These are phyloP conservation scores for Petrophora chlorosata DNA, from an alignment of 2,888 invertebrate genomes.

Conservation along the genomic window DNA sequence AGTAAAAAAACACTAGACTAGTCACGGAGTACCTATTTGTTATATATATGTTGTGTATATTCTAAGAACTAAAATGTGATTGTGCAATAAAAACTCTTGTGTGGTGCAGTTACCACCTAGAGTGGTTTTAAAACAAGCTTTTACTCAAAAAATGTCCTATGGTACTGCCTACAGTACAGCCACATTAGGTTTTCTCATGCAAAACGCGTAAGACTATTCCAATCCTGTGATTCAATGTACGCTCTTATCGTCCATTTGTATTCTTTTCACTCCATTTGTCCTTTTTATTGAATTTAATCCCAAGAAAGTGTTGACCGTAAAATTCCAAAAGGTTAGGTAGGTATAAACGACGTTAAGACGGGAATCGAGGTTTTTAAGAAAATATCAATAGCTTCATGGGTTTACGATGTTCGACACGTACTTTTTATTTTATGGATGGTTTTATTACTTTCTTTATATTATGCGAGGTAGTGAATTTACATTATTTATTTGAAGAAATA, in stretches of 20 bases:
- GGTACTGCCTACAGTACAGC: background rate
- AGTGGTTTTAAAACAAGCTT: too few species aligned
- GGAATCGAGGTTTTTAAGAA: conserved; percentile 34
- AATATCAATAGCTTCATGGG: conserved; percentile 13
- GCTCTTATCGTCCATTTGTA: conserved; percentile 57
- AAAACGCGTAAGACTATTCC: conserved; percentile 14
- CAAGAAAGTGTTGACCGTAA: conserved; percentile 37
- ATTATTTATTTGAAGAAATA: conserved; percentile 1
- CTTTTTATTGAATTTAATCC: conserved; percentile 44
- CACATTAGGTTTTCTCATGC: conserved; percentile 5
- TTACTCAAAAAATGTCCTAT: background rate
- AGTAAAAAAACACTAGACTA: too few species aligned
- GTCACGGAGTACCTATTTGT: too few species aligned
- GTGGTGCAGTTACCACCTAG: too few species aligned
- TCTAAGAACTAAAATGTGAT: too few species aligned
- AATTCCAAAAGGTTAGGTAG: conserved; percentile 36
- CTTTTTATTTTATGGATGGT: conserved; percentile 16
- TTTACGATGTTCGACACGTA: conserved; percentile 36
- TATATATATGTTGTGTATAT: too few species aligned
- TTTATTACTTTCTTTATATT: conserved; percentile 8
- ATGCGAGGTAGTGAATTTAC: background rate
- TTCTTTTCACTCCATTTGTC: conserved; percentile 52
- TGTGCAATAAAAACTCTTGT: too few species aligned
- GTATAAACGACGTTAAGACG: conserved; percentile 36
- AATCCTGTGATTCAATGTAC: conserved; percentile 28